These are phyloP conservation scores for Gobius niger DNA, from an alignment of 2,113 vertebrate genomes.

Conservation along the genomic window DNA sequence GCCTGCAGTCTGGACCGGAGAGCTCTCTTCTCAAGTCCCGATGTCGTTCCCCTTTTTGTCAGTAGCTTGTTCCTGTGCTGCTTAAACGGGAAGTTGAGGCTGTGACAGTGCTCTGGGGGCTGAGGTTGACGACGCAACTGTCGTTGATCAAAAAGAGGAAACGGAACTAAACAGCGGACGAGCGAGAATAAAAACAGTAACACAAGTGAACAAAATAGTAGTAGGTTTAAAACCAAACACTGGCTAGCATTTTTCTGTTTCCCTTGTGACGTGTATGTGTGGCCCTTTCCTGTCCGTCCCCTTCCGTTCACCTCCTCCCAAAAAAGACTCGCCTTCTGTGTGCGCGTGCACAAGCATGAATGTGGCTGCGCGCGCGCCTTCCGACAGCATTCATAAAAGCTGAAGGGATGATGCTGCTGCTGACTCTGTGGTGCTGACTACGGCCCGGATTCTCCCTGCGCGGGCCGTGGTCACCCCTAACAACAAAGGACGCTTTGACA, in stretches of 20 bases:
- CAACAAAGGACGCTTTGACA: constrained; percentile 47
- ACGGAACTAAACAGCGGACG: constrained; percentile 29
- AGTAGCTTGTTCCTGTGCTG: constrained; percentile 49
- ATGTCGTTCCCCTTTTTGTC: constrained; percentile 56
- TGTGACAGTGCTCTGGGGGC: constrained; percentile 47
- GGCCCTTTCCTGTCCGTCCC: constrained; percentile 72
- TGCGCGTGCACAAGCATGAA: constrained; percentile 41
- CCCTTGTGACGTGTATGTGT: constrained; percentile 65
- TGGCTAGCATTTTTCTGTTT: constrained; percentile 52
- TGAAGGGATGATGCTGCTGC: neutral
- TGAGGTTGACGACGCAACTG: constrained; percentile 29
- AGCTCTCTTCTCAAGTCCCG: constrained; percentile 40
- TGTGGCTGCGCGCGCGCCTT: constrained; percentile 42
- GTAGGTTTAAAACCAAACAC: constrained; percentile 58
- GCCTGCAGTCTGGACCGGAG: constrained; percentile 17
- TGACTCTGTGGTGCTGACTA: constrained; percentile 20
- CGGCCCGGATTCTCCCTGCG: constrained; percentile 14
- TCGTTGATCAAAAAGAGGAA: constrained; percentile 30
- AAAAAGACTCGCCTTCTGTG: constrained; percentile 49
- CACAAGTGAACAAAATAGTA: constrained; percentile 56
- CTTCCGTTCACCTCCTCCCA: constrained; percentile 60
- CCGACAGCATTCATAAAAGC: constrained; percentile 39
- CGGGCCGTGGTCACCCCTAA: constrained; percentile 37
- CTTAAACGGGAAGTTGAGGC: constrained; percentile 71
- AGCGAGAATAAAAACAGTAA: constrained; percentile 21